These are phyloP conservation scores for Apus apus DNA, from an alignment of 2,113 vertebrate genomes.

Conservation along the genomic window DNA sequence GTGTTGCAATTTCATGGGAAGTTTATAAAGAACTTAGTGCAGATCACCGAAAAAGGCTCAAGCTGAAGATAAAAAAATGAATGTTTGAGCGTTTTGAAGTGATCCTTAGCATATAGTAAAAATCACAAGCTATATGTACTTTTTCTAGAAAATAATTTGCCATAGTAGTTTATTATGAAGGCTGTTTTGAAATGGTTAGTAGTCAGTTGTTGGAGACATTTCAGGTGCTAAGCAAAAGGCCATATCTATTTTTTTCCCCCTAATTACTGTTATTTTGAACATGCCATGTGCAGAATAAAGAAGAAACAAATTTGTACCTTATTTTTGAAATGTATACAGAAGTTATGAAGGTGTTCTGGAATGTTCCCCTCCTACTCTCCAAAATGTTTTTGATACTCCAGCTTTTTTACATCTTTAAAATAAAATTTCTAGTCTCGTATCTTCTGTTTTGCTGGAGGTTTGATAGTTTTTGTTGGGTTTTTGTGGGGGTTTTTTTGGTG, in stretches of 20 bases:
- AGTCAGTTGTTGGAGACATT: background rate
- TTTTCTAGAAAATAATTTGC: background rate
- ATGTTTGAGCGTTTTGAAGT: background rate
- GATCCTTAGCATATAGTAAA: background rate
- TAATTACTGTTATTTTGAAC: background rate
- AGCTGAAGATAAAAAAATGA: background rate
- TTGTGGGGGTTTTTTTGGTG: too few species aligned
- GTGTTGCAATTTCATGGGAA: background rate
- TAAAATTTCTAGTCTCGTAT: conserved; percentile 26
- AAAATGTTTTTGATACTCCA: conserved; percentile 32
- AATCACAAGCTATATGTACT: background rate
- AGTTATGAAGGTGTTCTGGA: conserved; percentile 46
- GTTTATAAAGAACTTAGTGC: background rate
- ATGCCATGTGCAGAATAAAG: background rate
- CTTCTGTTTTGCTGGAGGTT: background rate
- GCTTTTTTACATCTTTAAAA: conserved; percentile 9
- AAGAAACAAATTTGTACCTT: background rate
- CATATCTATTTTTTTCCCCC: background rate
- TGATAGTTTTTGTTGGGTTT: too few species aligned
- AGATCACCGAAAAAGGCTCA: background rate
- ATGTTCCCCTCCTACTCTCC: conserved; percentile 26
- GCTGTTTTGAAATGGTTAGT: background rate
- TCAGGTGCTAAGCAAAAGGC: background rate
- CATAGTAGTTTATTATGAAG: background rate
- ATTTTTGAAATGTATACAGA: conserved; percentile 21